These are phyloP conservation scores for Ischnus inquisitorius DNA, from an alignment of 2,888 invertebrate genomes.

Conservation along the genomic window DNA sequence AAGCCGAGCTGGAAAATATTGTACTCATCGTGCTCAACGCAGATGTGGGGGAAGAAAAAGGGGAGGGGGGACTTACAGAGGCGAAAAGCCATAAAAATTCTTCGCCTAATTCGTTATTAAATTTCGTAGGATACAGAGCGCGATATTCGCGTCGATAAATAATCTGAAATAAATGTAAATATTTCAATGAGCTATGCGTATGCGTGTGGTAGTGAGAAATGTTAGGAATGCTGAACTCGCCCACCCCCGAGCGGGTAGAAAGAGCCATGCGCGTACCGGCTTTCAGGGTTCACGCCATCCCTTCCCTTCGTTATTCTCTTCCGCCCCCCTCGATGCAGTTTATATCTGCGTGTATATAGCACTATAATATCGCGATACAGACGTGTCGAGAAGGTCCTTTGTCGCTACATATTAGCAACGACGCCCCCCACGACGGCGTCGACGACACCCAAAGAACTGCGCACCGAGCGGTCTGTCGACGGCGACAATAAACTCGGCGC, in stretches of 20 bases:
- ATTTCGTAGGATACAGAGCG: background rate
- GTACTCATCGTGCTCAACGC: too few relatives aligned
- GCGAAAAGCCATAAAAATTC: slow-evolving; percentile 16
- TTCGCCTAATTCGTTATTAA: slow-evolving; percentile 13
- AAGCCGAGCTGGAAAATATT: too few relatives aligned
- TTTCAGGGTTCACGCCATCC: background rate
- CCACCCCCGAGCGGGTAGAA: background rate
- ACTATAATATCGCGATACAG: background rate
- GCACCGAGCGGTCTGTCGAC: slow-evolving; percentile 70
- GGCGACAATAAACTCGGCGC: slow-evolving; percentile 39
- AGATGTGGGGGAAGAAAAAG: background rate
- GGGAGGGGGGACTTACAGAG: background rate
- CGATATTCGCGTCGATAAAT: slow-evolving; percentile 3
- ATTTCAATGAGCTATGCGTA: slow-evolving; percentile 3
- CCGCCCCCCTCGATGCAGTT: background rate
- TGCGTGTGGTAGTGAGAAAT: slow-evolving; percentile 53
- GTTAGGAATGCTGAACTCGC: slow-evolving; percentile 56
- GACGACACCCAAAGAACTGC: slow-evolving; percentile 80
- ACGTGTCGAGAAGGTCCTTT: background rate
- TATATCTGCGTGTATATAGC: background rate
- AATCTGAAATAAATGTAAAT: slow-evolving; percentile 15
- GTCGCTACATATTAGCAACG: background rate
- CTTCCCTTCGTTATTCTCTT: background rate
- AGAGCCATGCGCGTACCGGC: background rate
- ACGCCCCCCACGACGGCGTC: too few relatives aligned